A percentile compares a stretch with the other conserved stretches of the same genome.
Conservation (phyloP, 2,113 vertebrate genomes). For the Herpailurus yagouaroundi region DNA sequence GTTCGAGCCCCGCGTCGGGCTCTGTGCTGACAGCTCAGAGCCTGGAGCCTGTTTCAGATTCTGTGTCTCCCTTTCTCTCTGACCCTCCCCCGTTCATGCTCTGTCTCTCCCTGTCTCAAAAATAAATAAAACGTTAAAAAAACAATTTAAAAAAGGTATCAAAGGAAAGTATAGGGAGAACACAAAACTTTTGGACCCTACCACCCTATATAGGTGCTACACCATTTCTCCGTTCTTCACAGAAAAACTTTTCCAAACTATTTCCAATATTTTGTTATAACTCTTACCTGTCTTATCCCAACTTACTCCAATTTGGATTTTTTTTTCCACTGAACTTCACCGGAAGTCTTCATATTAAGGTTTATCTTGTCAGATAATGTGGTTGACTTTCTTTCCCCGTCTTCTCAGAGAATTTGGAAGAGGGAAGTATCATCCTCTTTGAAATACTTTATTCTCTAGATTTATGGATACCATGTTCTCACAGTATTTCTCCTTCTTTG, state of each 20-base stretch:
- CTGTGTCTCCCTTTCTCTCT: too few relatives aligned
- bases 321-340: neutral
- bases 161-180: neutral
- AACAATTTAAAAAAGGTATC: neutral
- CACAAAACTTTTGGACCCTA: neutral
- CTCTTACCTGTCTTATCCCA: accelerated
- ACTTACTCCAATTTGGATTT: neutral
- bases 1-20: too few relatives aligned
- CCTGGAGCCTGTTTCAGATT: too few relatives aligned
- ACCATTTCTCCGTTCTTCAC: neutral
- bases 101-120: too few relatives aligned
- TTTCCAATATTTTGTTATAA: neutral
- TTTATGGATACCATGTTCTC: neutral
- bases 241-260: neutral
- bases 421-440: neutral
- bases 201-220: accelerated
- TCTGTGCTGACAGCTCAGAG: too few relatives aligned
- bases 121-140: too few relatives aligned
- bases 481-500: neutral
- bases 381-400: neutral
- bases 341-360: neutral
- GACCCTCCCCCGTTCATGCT: too few relatives aligned
- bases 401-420: neutral
- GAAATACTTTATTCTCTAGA: neutral
- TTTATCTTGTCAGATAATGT: neutral